Evolutionary conservation across 1,140 invertebrate species (phyloP).

Genomic region (Eufriesea mexicana): DNA sequence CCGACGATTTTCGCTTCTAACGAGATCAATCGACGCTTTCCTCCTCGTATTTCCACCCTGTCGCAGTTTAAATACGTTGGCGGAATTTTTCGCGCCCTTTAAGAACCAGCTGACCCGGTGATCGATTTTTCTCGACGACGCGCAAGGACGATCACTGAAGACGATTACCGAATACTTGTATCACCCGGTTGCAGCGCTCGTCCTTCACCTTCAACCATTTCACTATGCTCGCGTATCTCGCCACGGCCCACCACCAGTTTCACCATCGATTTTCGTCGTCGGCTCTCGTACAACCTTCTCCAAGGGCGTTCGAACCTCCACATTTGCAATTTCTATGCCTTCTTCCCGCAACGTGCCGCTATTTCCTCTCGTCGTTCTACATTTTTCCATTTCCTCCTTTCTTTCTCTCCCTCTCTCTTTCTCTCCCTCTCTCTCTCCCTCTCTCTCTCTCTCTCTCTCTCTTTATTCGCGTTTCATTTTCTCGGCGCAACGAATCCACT

Average conservation of each 20-base stretch:
- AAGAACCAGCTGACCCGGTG: not conserved
- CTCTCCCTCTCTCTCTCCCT: too few species aligned
- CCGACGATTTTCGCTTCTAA: not conserved
- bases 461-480: too few species aligned
- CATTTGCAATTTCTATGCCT: not conserved
- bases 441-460: too few species aligned
- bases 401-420: not conserved
- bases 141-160: constrained; percentile 61
- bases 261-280: constrained; percentile 66
- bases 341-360: not conserved
- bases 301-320: constrained; percentile 29
- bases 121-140: constrained; percentile 57
- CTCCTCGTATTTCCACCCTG: too few species aligned
- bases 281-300: constrained; percentile 46
- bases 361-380: not conserved
- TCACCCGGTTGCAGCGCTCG: constrained; percentile 53
- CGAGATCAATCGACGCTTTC: too few species aligned
- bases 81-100: not conserved
- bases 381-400: too few species aligned
- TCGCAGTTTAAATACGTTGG: too few species aligned
- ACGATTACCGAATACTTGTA: constrained; percentile 66
- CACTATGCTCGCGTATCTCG: constrained; percentile 56
- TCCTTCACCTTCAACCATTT: constrained; percentile 69
- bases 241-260: constrained; percentile 57
- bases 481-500: too few species aligned